Percentiles rank a stretch among this genome's conserved stretches.
Evolutionary conservation across 2,888 invertebrate genomes (phyloP).

Genomic region (Clanis bilineata): DNA sequence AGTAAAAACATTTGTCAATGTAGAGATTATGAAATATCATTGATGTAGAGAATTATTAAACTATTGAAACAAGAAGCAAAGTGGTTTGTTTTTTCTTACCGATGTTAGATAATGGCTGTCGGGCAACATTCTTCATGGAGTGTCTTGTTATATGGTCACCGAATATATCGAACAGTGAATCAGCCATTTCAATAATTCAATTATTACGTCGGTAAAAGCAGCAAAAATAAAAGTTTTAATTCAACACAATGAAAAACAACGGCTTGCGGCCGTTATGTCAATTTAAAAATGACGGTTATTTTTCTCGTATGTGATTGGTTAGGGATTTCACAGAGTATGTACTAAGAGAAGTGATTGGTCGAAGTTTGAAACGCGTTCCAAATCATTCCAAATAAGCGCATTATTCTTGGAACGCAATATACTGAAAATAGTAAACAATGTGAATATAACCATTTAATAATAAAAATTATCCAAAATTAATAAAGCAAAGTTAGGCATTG

Average conservation of each 20-base stretch:
- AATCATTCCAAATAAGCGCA: no score
- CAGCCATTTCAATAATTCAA: constrained; percentile 13
- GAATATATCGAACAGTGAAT: constrained; percentile 65
- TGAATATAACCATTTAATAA: no score
- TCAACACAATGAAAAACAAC: background rate
- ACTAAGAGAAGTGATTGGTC: no score
- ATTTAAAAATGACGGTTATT: background rate
- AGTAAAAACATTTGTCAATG: no score
- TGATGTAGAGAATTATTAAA: no score
- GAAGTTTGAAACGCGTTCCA: no score
- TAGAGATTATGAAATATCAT: no score
- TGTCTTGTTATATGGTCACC: constrained; percentile 61
- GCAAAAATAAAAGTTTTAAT: background rate
- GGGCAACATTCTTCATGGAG: constrained; percentile 57
- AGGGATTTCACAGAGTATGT: no score
- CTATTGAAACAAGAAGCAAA: background rate
- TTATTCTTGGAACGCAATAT: no score
- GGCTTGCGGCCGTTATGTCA: background rate
- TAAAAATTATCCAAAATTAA: no score
- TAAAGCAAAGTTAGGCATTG: no score
- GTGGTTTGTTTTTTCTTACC: constrained; percentile 42
- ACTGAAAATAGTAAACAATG: no score
- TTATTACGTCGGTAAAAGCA: constrained; percentile 5
- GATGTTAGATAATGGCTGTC: constrained; percentile 64
- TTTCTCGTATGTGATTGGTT: background rate